Base-by-base conservation (phyloP, 1,140 invertebrate genomes). In the Magallana angulata region DNA sequence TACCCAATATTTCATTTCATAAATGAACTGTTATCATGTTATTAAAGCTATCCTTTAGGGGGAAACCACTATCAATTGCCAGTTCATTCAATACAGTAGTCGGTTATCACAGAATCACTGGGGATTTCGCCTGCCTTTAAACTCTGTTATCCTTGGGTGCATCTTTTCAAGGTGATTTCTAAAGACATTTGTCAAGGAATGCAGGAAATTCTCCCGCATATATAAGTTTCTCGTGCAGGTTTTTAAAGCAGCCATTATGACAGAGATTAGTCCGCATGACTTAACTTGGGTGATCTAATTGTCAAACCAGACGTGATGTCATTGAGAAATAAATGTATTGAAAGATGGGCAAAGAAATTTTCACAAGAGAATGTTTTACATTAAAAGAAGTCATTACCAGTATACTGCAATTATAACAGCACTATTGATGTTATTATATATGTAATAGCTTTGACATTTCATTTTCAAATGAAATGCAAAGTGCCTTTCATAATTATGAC, bases 91-190 rank as follows among this genome's bases (percentile, higher is more conserved):
- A 9, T 48, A 48, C 36, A 4, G 36, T 48, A 9, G 8, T 12
- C 24, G 36, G 68, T 24, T 76, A 76, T 30, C 24, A 7, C 24
- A 30, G 68, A 30, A 76, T 76, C 30, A 36, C 60, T 1, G 24
- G 36, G 68, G 24, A 30, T 76, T 76, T 76, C 68, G 36, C 68
- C 68, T 76, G 18, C 8, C 68, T 76, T 30, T 76, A 18, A 76
- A 30, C 11, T 4, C 24, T 76, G 68, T 11, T 76, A 76, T 76
- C 68, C 68, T 76, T 76, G 8, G 68, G 7, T 76, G 68, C 68
- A 76, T 76, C 68, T 76, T 76, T 76, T 76, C 68, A 76, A 76
- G 68, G 68, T 76, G 68, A 76, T 76, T 76, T 76, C 68, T 76
- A 76, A 36, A 76, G 68, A 76, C 24, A 62, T 62, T 62, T n/a